Conservation (phyloP, 2,888 invertebrate species). For the Chironomus tentans region DNA sequence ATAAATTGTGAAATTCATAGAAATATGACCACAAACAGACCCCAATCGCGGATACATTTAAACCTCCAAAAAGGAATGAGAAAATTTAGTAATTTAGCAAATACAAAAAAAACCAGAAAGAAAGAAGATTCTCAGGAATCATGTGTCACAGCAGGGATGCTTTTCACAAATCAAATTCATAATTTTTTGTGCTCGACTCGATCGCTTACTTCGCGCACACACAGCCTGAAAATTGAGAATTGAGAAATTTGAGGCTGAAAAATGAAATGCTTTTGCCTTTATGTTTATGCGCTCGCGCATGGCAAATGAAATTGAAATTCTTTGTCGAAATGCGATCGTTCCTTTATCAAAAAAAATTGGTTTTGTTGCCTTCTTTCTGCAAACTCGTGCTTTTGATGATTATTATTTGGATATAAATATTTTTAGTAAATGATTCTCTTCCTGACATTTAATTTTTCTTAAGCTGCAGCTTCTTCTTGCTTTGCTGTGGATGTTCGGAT, state of each 20-base stretch:
- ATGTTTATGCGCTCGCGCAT: neutral
- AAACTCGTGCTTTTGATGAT: too few species aligned
- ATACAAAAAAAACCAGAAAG: neutral
- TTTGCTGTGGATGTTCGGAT: too few species aligned
- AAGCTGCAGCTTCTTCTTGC: neutral
- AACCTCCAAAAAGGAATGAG: neutral
- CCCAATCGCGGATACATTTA: too few species aligned
- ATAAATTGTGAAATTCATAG: too few species aligned
- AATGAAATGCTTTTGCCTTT: neutral
- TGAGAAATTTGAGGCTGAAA: neutral
- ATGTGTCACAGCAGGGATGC: slow-evolving; percentile 21
- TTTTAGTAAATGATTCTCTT: neutral
- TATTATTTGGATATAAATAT: neutral
- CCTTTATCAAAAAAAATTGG: neutral
- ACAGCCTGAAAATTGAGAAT: neutral
- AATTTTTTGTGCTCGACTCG: neutral
- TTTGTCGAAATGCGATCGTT: neutral
- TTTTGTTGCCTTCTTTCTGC: too few species aligned
- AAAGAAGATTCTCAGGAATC: slow-evolving; percentile 7
- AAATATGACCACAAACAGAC: too few species aligned
- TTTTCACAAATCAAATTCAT: slow-evolving; percentile 12
- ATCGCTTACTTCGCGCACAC: neutral
- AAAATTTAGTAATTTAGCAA: slow-evolving; percentile 24
- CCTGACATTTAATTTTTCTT: slow-evolving; percentile 18
- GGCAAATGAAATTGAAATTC: neutral